These are phyloP conservation scores for Hecatera dysodea DNA, from an alignment of 2,888 invertebrate genomes.

Conservation along the genomic window DNA sequence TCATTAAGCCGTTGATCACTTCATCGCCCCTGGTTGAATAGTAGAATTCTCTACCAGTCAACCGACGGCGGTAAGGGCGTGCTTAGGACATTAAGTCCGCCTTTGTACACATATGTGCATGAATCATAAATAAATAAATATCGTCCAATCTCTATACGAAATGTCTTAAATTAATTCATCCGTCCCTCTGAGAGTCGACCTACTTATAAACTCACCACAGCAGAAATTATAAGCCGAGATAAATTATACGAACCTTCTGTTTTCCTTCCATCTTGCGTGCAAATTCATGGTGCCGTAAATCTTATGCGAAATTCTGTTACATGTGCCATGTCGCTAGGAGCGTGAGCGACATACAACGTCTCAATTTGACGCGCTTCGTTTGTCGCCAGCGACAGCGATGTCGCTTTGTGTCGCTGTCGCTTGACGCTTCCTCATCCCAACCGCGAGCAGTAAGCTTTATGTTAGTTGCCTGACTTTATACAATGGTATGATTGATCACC, in stretches of 20 bases:
- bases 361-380: constrained; percentile 49
- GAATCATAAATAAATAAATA: background rate
- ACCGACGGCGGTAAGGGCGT: too few species aligned
- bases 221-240: constrained; percentile 39
- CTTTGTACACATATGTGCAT: too few species aligned
- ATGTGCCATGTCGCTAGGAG: constrained; percentile 27
- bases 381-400: constrained; percentile 36
- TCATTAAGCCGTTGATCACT: too few species aligned
- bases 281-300: constrained; percentile 53
- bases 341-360: constrained; percentile 53
- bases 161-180: background rate
- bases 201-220: constrained; percentile 22
- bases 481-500: constrained; percentile 49
- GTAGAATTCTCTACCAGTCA: too few species aligned
- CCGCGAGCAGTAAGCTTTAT: constrained; percentile 20
- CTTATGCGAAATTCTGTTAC: constrained; percentile 38
- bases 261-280: constrained; percentile 43
- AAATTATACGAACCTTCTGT: constrained; percentile 34
- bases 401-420: constrained; percentile 39
- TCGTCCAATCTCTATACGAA: background rate
- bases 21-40: too few species aligned
- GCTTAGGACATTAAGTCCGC: too few species aligned
- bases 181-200: background rate
- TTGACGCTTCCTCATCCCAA: constrained; percentile 49
- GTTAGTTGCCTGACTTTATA: constrained; percentile 23